Evolutionary conservation across 2,888 invertebrate species (phyloP).

Genomic region (Folsomia candida): DNA sequence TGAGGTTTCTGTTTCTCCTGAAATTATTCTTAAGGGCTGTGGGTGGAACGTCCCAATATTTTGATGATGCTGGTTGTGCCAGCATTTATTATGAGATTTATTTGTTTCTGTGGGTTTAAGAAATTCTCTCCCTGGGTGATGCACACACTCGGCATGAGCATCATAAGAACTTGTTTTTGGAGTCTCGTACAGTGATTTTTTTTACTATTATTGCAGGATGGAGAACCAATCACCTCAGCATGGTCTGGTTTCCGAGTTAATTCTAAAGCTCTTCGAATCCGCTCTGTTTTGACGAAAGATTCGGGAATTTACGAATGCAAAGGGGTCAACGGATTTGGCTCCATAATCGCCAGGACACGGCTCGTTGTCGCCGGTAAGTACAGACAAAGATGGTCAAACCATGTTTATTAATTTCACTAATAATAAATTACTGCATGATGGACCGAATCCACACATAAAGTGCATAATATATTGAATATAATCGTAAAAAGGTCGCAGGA

Average conservation of each 20-base stretch:
- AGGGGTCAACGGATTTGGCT: constrained; percentile 49
- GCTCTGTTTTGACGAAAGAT: constrained; percentile 39
- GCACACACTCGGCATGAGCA: constrained; percentile 7
- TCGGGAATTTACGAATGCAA: constrained; percentile 50
- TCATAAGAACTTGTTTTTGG: constrained; percentile 1
- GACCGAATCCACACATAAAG: too few relatives aligned
- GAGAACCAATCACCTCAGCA: constrained; percentile 45
- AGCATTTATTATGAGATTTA: constrained; percentile 17
- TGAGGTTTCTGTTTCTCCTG: too few relatives aligned
- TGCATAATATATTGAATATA: too few relatives aligned
- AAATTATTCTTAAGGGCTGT: neutral
- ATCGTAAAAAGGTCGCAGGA: too few relatives aligned
- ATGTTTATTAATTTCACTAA: too few relatives aligned
- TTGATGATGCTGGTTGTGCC: constrained; percentile 10
- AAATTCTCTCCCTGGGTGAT: constrained; percentile 9
- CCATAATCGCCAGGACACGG: constrained; percentile 44
- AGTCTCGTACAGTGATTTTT: neutral
- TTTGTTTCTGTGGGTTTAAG: constrained; percentile 12
- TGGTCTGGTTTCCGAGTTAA: constrained; percentile 48
- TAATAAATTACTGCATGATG: too few relatives aligned
- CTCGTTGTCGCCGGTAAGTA: constrained; percentile 44
- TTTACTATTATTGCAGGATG: constrained; percentile 42
- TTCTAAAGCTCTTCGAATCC: constrained; percentile 42
- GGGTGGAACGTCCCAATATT: constrained; percentile 7
- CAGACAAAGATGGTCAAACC: too few relatives aligned